These are phyloP conservation scores for Hormiphora californensis DNA, from an alignment of 37 sponge, comb jelly and placozoan species.

Conservation along the genomic window DNA sequence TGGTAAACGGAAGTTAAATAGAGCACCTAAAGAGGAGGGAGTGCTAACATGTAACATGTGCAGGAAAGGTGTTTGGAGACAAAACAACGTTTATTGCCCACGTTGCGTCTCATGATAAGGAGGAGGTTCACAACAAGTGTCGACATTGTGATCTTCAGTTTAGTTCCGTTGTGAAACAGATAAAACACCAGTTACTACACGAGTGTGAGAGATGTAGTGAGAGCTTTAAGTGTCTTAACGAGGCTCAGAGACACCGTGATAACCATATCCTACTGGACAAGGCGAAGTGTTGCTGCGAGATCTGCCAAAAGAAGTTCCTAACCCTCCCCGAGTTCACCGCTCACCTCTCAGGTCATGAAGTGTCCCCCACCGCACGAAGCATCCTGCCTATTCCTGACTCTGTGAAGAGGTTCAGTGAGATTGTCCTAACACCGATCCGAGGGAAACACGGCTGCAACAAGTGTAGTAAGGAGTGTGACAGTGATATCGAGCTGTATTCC, in stretches of 20 bases:
- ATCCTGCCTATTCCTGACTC: neutral
- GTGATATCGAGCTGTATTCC: conserved; percentile 44
- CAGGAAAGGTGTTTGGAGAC: neutral
- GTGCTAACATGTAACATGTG: conserved; percentile 41
- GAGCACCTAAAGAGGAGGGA: conserved; percentile 46
- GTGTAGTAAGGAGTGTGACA: conserved; percentile 5
- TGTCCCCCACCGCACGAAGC: neutral
- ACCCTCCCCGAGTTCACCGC: neutral
- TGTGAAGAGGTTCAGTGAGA: neutral
- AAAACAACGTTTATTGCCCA: conserved; percentile 36
- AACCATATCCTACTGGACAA: neutral
- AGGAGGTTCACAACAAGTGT: neutral
- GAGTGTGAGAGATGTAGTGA: neutral
- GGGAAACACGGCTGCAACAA: neutral
- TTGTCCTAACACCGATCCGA: neutral
- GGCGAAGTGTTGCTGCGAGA: conserved; percentile 40
- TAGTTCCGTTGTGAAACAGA: neutral
- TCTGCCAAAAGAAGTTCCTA: conserved; percentile 18
- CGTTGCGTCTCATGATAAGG: conserved; percentile 39
- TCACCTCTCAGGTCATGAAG: neutral
- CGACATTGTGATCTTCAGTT: neutral
- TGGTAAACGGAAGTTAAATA: neutral
- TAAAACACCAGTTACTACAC: conserved; percentile 2
- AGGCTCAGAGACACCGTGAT: neutral
- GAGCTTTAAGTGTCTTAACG: neutral